A percentile compares a stretch with the other conserved stretches of the same genome.
Evolutionary conservation across 1,140 invertebrate species (phyloP).

Genomic region (Ooceraea biroi): DNA sequence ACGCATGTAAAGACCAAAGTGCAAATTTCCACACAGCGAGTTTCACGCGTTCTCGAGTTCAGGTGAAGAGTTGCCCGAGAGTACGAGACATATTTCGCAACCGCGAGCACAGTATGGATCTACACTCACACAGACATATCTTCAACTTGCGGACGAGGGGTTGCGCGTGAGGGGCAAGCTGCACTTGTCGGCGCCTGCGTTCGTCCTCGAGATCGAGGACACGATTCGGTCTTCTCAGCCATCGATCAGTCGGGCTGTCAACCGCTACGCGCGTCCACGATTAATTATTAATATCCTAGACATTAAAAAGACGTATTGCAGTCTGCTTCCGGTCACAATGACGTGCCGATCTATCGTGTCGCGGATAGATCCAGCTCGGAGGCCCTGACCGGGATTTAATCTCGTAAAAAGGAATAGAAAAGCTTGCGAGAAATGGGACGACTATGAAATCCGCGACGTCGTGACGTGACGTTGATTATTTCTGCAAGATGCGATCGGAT

Average conservation of each 20-base stretch:
- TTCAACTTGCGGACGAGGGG: too few species aligned
- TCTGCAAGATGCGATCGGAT: constrained; percentile 35
- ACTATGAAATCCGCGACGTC: constrained; percentile 40
- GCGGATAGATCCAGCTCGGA: neutral
- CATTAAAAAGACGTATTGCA: neutral
- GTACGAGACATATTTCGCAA: constrained; percentile 19
- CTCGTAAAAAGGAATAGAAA: constrained; percentile 10
- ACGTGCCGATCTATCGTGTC: neutral
- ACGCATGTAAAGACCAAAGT: neutral
- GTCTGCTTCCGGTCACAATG: neutral
- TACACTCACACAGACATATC: too few species aligned
- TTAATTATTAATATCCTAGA: neutral
- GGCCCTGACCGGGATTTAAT: constrained; percentile 45
- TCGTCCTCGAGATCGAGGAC: neutral
- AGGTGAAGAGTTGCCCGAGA: constrained; percentile 25
- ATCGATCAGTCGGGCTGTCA: neutral
- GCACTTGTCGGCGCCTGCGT: neutral
- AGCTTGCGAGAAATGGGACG: constrained; percentile 5
- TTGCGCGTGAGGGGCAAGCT: neutral
- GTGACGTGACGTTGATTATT: constrained; percentile 52
- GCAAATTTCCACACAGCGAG: neutral
- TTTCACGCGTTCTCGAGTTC: neutral
- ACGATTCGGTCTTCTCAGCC: neutral
- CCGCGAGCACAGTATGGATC: too few species aligned
- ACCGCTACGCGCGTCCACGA: too few species aligned